Conservation (phyloP, 2,113 vertebrate species). For the Dicaeum eximium region DNA sequence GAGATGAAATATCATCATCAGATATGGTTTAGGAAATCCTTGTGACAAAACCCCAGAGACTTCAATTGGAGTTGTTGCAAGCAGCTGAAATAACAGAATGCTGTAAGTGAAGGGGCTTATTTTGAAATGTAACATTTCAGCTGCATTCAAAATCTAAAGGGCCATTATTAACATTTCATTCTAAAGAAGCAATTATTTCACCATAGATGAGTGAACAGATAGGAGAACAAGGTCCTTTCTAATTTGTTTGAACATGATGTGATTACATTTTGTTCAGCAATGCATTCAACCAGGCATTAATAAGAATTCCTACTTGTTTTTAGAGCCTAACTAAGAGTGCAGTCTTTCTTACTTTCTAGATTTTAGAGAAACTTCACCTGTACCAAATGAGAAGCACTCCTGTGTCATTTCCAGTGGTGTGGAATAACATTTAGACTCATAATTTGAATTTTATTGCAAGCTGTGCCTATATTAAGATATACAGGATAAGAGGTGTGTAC, state of each 20-base stretch:
- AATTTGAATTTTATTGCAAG: not conserved
- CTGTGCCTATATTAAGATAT: not conserved
- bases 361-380: not conserved
- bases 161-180: not conserved
- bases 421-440: not conserved
- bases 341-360: not conserved
- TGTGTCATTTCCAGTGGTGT: not conserved
- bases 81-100: not conserved
- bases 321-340: not conserved
- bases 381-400: not conserved
- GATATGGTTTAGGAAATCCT: not conserved
- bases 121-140: not conserved
- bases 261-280: not conserved
- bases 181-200: conserved; percentile 24
- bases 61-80: not conserved
- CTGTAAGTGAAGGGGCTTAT: not conserved
- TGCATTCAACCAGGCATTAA: not conserved
- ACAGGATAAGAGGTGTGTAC: not conserved
- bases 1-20: not conserved
- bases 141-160: not conserved
- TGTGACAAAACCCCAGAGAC: not conserved
- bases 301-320: not conserved
- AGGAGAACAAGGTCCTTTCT: not conserved
- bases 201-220: not conserved
- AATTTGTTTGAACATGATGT: not conserved